Conservation (phyloP, 1,140 invertebrate genomes). For the Drosophila carrolli region DNA sequence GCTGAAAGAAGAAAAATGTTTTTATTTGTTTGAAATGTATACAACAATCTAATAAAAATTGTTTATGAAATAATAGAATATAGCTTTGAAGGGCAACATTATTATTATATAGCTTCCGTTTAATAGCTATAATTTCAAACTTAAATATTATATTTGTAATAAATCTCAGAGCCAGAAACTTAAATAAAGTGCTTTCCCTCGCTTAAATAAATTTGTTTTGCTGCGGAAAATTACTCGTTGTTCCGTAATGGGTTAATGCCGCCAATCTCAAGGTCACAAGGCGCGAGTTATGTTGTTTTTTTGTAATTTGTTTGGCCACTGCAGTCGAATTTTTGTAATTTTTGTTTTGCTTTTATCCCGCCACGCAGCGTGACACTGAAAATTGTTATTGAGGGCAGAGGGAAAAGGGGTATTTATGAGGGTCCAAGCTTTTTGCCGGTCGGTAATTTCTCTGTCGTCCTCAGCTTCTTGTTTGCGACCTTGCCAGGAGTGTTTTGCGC, state of each 20-base stretch:
- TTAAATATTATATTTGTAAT: neutral
- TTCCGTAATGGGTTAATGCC: slow-evolving; percentile 61
- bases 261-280: slow-evolving; percentile 64
- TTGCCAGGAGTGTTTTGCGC: slow-evolving; percentile 44
- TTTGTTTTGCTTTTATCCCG: slow-evolving; percentile 34
- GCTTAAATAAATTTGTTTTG: neutral
- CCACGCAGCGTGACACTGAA: slow-evolving; percentile 67
- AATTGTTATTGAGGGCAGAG: slow-evolving; percentile 19
- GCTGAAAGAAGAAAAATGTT: no score
- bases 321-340: slow-evolving; percentile 58
- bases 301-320: slow-evolving; percentile 43
- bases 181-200: neutral
- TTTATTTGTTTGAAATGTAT: no score
- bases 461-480: slow-evolving; percentile 46
- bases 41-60: no score
- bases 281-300: slow-evolving; percentile 29
- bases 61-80: no score
- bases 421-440: slow-evolving; percentile 8
- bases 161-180: neutral
- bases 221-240: slow-evolving; percentile 3
- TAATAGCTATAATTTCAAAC: no score
- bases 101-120: no score
- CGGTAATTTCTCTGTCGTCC: slow-evolving; percentile 4
- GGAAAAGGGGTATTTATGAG: neutral
- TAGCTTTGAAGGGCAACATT: no score